Evolutionary conservation across 2,888 invertebrate genomes (phyloP).

Genomic region (Protonemura montana): DNA sequence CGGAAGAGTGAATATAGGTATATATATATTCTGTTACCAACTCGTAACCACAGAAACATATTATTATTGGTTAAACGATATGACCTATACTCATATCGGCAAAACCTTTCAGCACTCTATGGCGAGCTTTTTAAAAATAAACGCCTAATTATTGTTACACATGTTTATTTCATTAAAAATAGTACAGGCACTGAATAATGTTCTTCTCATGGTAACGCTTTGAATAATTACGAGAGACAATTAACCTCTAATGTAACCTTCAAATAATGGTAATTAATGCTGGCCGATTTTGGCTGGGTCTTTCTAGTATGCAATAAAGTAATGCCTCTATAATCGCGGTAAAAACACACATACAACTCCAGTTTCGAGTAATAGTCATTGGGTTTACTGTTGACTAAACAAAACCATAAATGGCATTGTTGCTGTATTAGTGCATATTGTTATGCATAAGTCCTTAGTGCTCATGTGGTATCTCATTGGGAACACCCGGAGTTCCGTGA

Average conservation of each 20-base stretch:
- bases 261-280: not conserved
- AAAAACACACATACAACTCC: not conserved
- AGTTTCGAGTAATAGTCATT: not conserved
- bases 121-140: not conserved
- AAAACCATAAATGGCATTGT: conserved; percentile 12
- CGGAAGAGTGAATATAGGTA: not conserved
- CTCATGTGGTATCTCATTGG: conserved; percentile 19
- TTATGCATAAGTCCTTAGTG: conserved; percentile 32
- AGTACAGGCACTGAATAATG: not conserved
- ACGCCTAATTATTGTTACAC: not conserved
- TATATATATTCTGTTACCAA: not conserved
- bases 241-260: not conserved
- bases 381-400: not conserved
- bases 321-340: not conserved
- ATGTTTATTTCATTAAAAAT: not conserved
- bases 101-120: not conserved
- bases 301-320: not conserved
- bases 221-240: not conserved
- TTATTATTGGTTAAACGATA: not conserved
- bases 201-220: not conserved
- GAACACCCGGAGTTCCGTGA: conserved; percentile 1
- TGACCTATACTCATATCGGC: not conserved
- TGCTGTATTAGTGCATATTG: conserved; percentile 24
- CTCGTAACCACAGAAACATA: not conserved
- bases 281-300: not conserved